phyloP scores from a whole-genome alignment of 2,888 invertebrate species.

The Drosophila villosipedis region DNA sequence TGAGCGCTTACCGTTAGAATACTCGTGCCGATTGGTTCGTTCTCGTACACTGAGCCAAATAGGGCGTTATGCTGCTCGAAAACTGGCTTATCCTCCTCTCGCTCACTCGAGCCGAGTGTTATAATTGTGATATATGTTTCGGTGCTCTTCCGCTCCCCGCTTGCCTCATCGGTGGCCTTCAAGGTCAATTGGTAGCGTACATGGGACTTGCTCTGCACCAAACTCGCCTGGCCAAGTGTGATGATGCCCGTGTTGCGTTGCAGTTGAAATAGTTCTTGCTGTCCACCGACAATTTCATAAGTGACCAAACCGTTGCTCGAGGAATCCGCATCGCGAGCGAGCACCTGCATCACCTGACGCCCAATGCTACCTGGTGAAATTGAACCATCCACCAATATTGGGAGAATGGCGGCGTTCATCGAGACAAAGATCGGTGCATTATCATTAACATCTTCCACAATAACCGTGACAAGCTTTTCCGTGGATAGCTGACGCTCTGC shows the following conservation, averaged over 20 bases:
- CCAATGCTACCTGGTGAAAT: conserved; percentile 86
- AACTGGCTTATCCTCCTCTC: conserved; percentile 85
- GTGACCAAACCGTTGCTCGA: conserved; percentile 96
- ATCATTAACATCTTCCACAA: conserved; percentile 97
- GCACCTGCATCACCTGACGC: conserved; percentile 90
- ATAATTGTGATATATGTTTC: conserved; percentile 95
- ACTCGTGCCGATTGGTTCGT: conserved; percentile 94
- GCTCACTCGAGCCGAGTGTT: conserved; percentile 87
- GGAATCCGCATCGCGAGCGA: conserved; percentile 95
- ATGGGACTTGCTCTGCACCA: conserved; percentile 87
- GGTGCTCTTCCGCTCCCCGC: conserved; percentile 93
- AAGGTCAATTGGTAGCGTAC: conserved; percentile 93
- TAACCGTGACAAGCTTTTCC: conserved; percentile 95
- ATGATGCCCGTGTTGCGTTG: conserved; percentile 93
- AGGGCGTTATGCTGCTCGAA: conserved; percentile 88
- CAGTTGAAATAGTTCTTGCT: conserved; percentile 91
- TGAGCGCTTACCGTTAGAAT: conserved; percentile 92
- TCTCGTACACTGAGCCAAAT: conserved; percentile 93
- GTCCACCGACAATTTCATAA: conserved; percentile 93
- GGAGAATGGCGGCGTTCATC: conserved; percentile 95
- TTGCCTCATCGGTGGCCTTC: conserved; percentile 96
- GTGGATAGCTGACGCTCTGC: conserved; percentile 91
- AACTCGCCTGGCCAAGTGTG: conserved; percentile 86
- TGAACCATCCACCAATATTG: conserved; percentile 71
- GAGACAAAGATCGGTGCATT: conserved; percentile 96